phyloP scores from a whole-genome alignment of 2,797 vertebrate genomes.

The Nannoperca australis region DNA sequence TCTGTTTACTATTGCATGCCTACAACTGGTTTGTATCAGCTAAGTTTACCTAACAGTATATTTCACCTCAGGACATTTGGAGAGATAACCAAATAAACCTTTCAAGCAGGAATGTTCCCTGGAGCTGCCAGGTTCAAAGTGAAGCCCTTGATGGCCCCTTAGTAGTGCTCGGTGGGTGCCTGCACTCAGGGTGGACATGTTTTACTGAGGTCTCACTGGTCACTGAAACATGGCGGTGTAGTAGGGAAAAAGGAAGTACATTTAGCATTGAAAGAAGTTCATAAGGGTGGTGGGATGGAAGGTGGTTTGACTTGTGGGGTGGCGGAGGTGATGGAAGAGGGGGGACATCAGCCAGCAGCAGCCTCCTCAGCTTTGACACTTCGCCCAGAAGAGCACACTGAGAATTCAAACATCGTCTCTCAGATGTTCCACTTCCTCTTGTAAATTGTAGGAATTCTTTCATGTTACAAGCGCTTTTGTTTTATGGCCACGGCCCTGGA shows the following conservation, averaged over 20 bases:
- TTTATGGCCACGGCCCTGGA: slow-evolving; percentile 81
- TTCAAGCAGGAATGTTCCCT: slow-evolving; percentile 82
- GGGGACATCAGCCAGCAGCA: slow-evolving; percentile 44
- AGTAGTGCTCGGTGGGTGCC: slow-evolving; percentile 61
- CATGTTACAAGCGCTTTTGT: slow-evolving; percentile 89
- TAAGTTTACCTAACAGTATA: slow-evolving; percentile 83
- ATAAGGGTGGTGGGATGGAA: slow-evolving; percentile 30
- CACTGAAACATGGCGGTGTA: slow-evolving; percentile 53
- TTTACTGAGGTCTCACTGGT: slow-evolving; percentile 73
- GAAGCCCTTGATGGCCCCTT: slow-evolving; percentile 58
- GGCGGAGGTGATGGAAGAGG: slow-evolving; percentile 1
- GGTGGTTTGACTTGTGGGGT: slow-evolving; percentile 41
- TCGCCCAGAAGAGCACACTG: slow-evolving; percentile 78
- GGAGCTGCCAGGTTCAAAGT: slow-evolving; percentile 80
- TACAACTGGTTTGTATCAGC: slow-evolving; percentile 85
- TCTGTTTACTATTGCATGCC: slow-evolving; percentile 82
- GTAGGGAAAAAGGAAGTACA: slow-evolving; percentile 62
- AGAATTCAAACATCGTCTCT: slow-evolving; percentile 86
- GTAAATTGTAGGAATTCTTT: slow-evolving; percentile 91
- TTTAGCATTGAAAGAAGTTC: slow-evolving; percentile 57
- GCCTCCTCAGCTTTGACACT: slow-evolving; percentile 74
- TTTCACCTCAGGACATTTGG: slow-evolving; percentile 81
- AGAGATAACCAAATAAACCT: slow-evolving; percentile 86
- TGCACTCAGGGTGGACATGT: slow-evolving; percentile 65
- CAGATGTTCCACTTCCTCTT: slow-evolving; percentile 90